These are phyloP conservation scores for Battus philenor DNA, from an alignment of 1,140 invertebrate species.

Conservation along the genomic window DNA sequence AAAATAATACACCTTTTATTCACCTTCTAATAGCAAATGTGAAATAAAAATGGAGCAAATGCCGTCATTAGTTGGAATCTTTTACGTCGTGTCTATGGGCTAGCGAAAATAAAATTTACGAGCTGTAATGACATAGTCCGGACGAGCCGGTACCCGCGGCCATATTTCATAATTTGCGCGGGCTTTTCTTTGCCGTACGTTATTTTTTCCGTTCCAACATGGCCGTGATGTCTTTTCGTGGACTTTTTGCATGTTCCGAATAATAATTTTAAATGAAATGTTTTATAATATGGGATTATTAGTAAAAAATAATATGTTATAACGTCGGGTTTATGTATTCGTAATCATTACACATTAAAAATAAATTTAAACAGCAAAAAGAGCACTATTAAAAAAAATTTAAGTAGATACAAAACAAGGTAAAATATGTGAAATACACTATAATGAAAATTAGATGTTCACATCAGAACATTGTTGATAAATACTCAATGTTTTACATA, in stretches of 20 bases:
- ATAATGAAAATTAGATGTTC: too few species aligned
- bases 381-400: too few species aligned
- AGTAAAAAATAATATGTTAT: neutral
- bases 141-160: constrained; percentile 35
- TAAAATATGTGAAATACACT: neutral
- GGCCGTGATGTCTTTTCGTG: constrained; percentile 15
- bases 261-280: constrained; percentile 22
- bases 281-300: constrained; percentile 4
- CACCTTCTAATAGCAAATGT: too few species aligned
- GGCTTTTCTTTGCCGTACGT: constrained; percentile 50
- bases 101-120: constrained; percentile 36
- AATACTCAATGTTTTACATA: too few species aligned
- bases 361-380: too few species aligned
- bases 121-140: constrained; percentile 43
- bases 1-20: too few species aligned
- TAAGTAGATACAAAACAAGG: neutral
- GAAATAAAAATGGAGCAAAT: too few species aligned
- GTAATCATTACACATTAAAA: too few species aligned
- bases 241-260: constrained; percentile 23
- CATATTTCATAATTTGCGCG: constrained; percentile 58
- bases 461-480: too few species aligned
- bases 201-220: constrained; percentile 36
- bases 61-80: neutral
- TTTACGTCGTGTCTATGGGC: constrained; percentile 3
- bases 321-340: neutral